phyloP scores from a whole-genome alignment of 2,797 vertebrate genomes.

The Sebastolobus altivelis region DNA sequence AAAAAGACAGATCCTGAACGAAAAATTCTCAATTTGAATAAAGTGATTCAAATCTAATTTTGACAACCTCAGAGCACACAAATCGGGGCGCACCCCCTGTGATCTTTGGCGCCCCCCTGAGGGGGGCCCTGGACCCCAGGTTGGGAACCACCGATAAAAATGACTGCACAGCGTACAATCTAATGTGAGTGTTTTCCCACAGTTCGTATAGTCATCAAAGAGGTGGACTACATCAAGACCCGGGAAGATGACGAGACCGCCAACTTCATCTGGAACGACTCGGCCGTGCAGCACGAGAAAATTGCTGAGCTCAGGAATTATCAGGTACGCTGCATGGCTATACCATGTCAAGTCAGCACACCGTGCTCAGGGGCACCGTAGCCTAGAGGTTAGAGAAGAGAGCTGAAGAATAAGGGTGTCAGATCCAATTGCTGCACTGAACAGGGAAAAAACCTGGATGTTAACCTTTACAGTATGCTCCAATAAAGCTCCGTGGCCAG shows the following conservation, averaged over 20 bases:
- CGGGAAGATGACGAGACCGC: conserved; percentile 96
- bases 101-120: too few relatives aligned
- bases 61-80: too few relatives aligned
- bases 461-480: conserved; percentile 29
- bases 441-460: conserved; percentile 14
- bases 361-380: not conserved
- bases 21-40: too few relatives aligned
- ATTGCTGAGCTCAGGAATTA: conserved; percentile 98
- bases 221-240: conserved; percentile 93
- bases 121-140: too few relatives aligned
- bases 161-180: not conserved
- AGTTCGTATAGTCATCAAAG: conserved; percentile 94
- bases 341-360: conserved; percentile 41
- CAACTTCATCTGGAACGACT: conserved; percentile 98
- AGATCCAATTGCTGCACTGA: conserved; percentile 22
- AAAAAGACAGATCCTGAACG: too few relatives aligned
- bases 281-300: conserved; percentile 97
- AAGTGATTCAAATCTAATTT: too few relatives aligned
- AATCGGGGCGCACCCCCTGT: too few relatives aligned
- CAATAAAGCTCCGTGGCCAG: conserved; percentile 16
- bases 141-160: too few relatives aligned
- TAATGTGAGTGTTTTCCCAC: conserved; percentile 44
- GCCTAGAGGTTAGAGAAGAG: conserved; percentile 29
- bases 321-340: conserved; percentile 85
- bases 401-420: conserved; percentile 17